A percentile compares a stretch with the other conserved stretches of the same genome.
Evolutionary conservation across 2,797 vertebrate species (phyloP).

Genomic region (Meriones psammophilus): DNA sequence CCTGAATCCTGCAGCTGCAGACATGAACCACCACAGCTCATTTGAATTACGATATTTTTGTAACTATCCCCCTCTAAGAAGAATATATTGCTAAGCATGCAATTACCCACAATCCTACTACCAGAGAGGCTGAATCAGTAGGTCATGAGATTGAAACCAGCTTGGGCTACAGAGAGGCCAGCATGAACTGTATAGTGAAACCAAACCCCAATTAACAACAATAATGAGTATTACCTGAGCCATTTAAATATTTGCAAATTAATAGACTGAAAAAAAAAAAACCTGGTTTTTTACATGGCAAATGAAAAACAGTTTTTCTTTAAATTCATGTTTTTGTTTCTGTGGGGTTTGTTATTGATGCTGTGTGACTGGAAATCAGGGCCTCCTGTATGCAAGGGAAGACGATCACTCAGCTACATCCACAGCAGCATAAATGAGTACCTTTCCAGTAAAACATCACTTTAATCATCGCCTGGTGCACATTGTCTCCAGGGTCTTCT

Average conservation of each 20-base stretch:
- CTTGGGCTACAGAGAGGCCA: not conserved
- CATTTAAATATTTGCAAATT: not conserved
- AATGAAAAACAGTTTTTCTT: not conserved
- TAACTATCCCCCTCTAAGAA: not conserved
- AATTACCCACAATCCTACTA: not conserved
- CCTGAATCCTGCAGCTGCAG: not conserved
- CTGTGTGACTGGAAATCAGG: not conserved
- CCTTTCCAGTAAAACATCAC: not conserved
- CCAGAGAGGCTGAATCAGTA: not conserved
- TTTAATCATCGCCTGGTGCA: not conserved
- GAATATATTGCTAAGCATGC: not conserved
- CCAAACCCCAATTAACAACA: not conserved
- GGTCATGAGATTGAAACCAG: not conserved
- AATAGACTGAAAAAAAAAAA: not conserved
- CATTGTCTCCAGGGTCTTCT: not conserved
- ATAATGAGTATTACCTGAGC: not conserved
- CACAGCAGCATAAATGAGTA: not conserved
- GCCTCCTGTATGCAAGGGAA: too few relatives aligned
- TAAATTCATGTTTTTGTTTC: too few relatives aligned
- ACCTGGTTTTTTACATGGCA: not conserved
- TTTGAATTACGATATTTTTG: not conserved
- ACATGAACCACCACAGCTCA: not conserved
- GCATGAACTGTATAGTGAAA: not conserved
- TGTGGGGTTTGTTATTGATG: not conserved
- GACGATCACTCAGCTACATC: not conserved